Evolutionary conservation across 2,113 vertebrate genomes (phyloP).

Genomic region (Tursiops truncatus): DNA sequence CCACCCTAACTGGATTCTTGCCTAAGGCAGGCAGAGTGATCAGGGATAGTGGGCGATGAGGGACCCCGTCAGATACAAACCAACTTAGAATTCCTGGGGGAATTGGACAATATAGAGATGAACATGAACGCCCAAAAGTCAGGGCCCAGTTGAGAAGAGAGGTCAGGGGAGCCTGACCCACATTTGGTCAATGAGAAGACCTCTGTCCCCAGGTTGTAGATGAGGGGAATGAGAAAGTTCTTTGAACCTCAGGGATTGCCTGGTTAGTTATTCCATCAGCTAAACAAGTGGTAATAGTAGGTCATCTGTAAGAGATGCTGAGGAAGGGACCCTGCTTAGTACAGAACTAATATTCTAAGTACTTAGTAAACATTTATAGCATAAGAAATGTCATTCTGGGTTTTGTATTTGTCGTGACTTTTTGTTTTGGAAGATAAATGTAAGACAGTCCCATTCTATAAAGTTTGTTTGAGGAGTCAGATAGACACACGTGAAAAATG

Average conservation of each 20-base stretch:
- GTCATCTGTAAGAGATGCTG: background rate
- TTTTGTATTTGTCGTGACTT: background rate
- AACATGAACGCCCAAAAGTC: background rate
- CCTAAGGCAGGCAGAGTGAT: background rate
- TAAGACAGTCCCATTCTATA: background rate
- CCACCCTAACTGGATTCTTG: background rate
- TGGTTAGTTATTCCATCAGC: background rate
- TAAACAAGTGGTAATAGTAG: background rate
- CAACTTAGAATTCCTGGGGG: background rate
- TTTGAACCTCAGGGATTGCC: background rate
- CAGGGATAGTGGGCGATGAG: background rate
- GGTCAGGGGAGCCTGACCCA: background rate
- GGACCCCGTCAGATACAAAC: background rate
- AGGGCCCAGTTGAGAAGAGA: background rate
- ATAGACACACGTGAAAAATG: background rate
- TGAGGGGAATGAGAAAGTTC: background rate
- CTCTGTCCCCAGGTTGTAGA: background rate
- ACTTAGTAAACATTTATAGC: background rate
- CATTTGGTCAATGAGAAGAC: background rate
- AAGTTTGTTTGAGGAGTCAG: background rate
- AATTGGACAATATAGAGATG: background rate
- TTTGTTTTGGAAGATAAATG: slow-evolving; percentile 8
- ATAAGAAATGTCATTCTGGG: background rate
- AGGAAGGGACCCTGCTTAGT: background rate
- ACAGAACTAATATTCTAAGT: background rate